Percentiles rank a stretch among this genome's conserved stretches.
Conservation (phyloP, 2,113 vertebrate species). For the Microcebus lehilahytsara region DNA sequence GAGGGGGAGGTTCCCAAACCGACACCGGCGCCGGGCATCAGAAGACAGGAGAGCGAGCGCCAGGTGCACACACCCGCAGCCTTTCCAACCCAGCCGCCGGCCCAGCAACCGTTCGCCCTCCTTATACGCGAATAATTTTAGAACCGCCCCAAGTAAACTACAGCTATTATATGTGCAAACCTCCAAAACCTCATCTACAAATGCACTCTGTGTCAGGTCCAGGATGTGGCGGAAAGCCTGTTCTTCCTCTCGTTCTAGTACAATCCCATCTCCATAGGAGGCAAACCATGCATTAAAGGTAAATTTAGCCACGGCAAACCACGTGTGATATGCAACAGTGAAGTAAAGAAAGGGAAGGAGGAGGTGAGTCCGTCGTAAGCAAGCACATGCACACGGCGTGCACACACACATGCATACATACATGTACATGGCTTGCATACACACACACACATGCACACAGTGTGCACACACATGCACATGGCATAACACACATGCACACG, state of each 20-base stretch:
- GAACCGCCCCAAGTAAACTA: not conserved
- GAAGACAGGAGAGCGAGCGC: not conserved
- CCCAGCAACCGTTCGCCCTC: not conserved
- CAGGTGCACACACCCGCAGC: not conserved
- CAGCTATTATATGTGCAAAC: too few relatives aligned
- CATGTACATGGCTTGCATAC: too few relatives aligned
- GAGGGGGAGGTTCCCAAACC: not conserved
- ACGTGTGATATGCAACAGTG: rapidly evolving
- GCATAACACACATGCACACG: too few relatives aligned
- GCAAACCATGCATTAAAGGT: not conserved
- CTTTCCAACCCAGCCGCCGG: too few relatives aligned
- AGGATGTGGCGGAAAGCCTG: not conserved
- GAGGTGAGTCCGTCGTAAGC: too few relatives aligned
- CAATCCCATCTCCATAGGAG: too few relatives aligned
- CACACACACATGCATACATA: too few relatives aligned
- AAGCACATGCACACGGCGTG: too few relatives aligned
- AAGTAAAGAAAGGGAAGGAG: not conserved
- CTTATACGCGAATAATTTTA: not conserved
- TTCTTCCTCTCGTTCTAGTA: too few relatives aligned
- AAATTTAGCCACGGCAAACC: not conserved
- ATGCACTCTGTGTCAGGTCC: not conserved
- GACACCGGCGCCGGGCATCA: rapidly evolving
- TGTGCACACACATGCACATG: too few relatives aligned
- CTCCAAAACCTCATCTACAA: not conserved
- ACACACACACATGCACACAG: too few relatives aligned